Conservation (phyloP, 2,113 vertebrate species). For the Blennius ocellaris region DNA sequence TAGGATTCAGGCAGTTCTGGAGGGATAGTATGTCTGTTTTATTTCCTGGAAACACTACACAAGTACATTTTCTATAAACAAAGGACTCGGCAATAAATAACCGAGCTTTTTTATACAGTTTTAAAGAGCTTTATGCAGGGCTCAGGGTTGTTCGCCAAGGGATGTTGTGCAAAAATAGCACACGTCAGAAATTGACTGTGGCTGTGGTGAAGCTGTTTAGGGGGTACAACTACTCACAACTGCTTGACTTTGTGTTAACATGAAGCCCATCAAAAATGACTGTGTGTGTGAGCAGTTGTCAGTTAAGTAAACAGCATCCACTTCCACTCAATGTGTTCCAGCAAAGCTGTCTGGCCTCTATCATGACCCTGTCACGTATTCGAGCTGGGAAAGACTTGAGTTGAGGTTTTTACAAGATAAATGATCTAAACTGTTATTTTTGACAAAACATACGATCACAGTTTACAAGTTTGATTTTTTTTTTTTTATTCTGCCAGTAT, state of each 20-base stretch:
- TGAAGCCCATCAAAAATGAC: slow-evolving; percentile 31
- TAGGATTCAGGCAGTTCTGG: slow-evolving; percentile 29
- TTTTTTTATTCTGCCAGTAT: slow-evolving; percentile 32
- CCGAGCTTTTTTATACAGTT: slow-evolving; percentile 18
- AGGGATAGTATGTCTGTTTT: slow-evolving; percentile 27
- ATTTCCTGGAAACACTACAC: slow-evolving; percentile 39
- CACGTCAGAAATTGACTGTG: slow-evolving; percentile 9
- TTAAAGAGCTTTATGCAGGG: background rate
- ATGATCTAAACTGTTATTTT: slow-evolving; percentile 36
- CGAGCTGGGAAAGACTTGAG: slow-evolving; percentile 36
- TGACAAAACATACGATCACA: slow-evolving; percentile 28
- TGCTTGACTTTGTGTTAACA: slow-evolving; percentile 57
- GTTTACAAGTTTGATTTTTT: background rate
- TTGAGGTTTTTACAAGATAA: slow-evolving; percentile 28
- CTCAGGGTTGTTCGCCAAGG: background rate
- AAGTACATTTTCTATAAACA: slow-evolving; percentile 16
- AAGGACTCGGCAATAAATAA: slow-evolving; percentile 14
- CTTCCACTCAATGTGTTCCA: slow-evolving; percentile 46
- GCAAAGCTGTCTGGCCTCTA: slow-evolving; percentile 66
- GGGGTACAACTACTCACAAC: slow-evolving; percentile 5
- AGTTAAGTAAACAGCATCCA: slow-evolving; percentile 52
- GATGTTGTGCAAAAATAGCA: slow-evolving; percentile 14
- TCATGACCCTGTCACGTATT: slow-evolving; percentile 57
- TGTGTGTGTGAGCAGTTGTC: slow-evolving; percentile 33
- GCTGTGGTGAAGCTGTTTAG: slow-evolving; percentile 1